phyloP scores from a whole-genome alignment of 2,797 vertebrate genomes.

The Bradypodion pumilum region DNA sequence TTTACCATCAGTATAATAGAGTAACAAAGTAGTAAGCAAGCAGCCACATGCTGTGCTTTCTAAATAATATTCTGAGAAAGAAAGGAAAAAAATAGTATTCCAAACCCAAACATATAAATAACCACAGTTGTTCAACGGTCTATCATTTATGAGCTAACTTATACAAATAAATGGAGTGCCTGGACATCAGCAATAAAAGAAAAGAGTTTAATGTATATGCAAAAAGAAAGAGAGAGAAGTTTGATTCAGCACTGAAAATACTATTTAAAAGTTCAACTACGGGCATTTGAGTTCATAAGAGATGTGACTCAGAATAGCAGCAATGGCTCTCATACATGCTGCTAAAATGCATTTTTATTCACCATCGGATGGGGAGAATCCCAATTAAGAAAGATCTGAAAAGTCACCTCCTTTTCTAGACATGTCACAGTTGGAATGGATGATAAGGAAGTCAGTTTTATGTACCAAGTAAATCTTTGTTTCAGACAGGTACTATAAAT shows the following conservation, averaged over 20 bases:
- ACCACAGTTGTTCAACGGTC: background rate
- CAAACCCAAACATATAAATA: slow-evolving; percentile 11
- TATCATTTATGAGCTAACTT: background rate
- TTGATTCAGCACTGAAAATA: background rate
- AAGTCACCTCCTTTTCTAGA: too few relatives aligned
- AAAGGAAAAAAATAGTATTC: background rate
- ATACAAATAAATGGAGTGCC: background rate
- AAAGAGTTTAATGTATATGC: background rate
- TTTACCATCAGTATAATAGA: slow-evolving; percentile 20
- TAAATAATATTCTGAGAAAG: slow-evolving; percentile 1
- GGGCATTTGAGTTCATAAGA: background rate
- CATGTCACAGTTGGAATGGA: background rate
- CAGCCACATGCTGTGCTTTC: background rate
- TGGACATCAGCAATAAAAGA: background rate
- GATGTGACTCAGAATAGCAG: background rate
- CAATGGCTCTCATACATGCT: background rate
- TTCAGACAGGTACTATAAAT: background rate
- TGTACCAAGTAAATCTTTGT: background rate
- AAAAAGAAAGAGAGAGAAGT: background rate
- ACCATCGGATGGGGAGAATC: background rate
- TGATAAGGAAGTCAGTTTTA: background rate
- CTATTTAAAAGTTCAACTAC: background rate
- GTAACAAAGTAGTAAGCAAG: background rate
- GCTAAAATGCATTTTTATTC: background rate
- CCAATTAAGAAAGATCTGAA: background rate